A percentile compares a stretch with the other conserved stretches of the same genome.
Conservation (phyloP, 2,113 vertebrate species). For the Herpetotheres cachinnans region DNA sequence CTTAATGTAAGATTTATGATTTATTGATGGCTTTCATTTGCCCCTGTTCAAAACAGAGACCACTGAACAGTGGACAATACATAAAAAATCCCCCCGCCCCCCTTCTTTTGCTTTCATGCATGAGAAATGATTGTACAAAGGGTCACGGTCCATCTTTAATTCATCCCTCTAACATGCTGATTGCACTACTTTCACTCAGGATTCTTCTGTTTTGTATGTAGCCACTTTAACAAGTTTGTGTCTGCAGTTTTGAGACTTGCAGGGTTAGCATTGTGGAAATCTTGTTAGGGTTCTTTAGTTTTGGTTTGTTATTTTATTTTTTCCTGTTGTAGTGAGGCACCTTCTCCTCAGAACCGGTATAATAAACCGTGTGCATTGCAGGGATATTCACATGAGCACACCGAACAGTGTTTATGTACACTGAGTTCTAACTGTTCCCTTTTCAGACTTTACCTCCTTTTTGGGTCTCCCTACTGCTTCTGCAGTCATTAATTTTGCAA, state of each 20-base stretch:
- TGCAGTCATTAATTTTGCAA: background rate
- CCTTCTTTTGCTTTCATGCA: background rate
- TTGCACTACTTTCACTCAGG: background rate
- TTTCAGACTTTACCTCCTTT: background rate
- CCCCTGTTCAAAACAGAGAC: background rate
- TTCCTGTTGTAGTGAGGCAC: background rate
- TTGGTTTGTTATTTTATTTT: background rate
- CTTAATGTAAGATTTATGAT: slow-evolving; percentile 17
- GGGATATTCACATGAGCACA: background rate
- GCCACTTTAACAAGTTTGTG: background rate
- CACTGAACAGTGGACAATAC: background rate
- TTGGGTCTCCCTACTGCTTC: background rate
- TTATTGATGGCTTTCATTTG: slow-evolving; percentile 50
- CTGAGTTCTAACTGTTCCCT: background rate
- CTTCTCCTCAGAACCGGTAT: background rate
- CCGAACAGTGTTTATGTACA: background rate
- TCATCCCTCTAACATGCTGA: background rate
- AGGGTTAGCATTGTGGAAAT: background rate
- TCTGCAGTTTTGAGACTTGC: background rate
- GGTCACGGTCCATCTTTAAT: background rate
- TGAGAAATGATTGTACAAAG: slow-evolving; percentile 8
- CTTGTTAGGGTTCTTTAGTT: background rate
- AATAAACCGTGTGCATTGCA: background rate
- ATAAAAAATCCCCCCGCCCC: background rate
- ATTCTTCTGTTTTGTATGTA: background rate